These are phyloP conservation scores for Emmelina monodactyla DNA, from an alignment of 2,888 invertebrate species.

Conservation along the genomic window DNA sequence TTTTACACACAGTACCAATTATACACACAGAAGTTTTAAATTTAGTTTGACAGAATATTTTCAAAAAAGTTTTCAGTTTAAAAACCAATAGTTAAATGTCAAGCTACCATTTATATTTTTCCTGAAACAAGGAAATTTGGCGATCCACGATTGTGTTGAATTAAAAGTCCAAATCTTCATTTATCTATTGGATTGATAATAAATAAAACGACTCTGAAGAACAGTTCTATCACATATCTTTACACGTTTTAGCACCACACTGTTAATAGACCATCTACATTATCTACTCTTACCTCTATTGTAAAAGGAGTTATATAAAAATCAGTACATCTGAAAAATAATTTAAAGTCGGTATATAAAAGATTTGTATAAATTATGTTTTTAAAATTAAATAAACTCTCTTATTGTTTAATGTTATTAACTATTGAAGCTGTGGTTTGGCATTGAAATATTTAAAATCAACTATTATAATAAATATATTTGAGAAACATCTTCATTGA, in stretches of 20 bases:
- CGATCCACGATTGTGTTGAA: too few relatives aligned
- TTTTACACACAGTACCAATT: too few relatives aligned
- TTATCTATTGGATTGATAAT: conserved; percentile 58
- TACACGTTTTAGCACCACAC: conserved; percentile 65
- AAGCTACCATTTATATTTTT: too few relatives aligned
- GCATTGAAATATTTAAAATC: conserved; percentile 48
- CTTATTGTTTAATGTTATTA: conserved; percentile 53
- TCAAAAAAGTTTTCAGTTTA: too few relatives aligned
- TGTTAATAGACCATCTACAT: conserved; percentile 62
- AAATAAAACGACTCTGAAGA: conserved; percentile 65
- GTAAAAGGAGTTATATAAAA: conserved; percentile 65
- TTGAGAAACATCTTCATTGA: conserved; percentile 40
- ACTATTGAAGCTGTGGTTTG: conserved; percentile 60
- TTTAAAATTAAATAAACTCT: conserved; percentile 63
- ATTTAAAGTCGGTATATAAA: conserved; percentile 62
- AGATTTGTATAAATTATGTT: conserved; percentile 60
- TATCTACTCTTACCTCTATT: conserved; percentile 59
- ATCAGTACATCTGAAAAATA: conserved; percentile 64
- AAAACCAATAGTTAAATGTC: too few relatives aligned
- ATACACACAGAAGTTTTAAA: too few relatives aligned
- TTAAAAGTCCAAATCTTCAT: too few relatives aligned
- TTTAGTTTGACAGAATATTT: too few relatives aligned
- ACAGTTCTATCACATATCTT: conserved; percentile 65
- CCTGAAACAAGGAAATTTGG: too few relatives aligned
- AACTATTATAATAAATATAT: conserved; percentile 29